Evolutionary conservation across 1,140 invertebrate species (phyloP).

Genomic region (Drosophila nasuta): DNA sequence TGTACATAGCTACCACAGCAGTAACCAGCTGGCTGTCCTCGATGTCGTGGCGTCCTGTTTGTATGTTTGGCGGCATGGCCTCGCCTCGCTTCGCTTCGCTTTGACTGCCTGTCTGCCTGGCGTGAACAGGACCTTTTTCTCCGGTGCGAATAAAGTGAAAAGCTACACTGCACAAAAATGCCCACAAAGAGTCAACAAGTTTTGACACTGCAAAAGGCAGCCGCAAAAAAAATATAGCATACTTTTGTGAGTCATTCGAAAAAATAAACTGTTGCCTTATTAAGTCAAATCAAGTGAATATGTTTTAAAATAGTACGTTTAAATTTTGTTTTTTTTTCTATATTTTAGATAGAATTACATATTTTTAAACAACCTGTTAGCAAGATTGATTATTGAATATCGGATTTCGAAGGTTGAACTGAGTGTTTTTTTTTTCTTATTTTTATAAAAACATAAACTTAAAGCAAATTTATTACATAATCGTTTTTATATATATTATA

Average conservation of each 20-base stretch:
- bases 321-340: too few relatives aligned
- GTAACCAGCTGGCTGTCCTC: slow-evolving; percentile 55
- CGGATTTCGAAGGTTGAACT: too few relatives aligned
- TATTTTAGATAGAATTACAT: too few relatives aligned
- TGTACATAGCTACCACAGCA: slow-evolving; percentile 72
- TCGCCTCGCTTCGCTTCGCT: slow-evolving; percentile 5
- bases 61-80: slow-evolving; percentile 76
- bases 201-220: slow-evolving; percentile 3
- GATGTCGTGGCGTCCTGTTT: slow-evolving; percentile 57
- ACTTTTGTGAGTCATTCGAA: slow-evolving; percentile 18
- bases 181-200: slow-evolving; percentile 20
- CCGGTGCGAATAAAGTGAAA: slow-evolving; percentile 72
- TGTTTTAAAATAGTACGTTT: too few relatives aligned
- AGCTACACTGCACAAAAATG: slow-evolving; percentile 57
- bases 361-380: too few relatives aligned
- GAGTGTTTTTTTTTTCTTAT: too few relatives aligned
- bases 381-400: too few relatives aligned
- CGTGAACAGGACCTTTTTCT: slow-evolving; percentile 52
- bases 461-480: too few relatives aligned
- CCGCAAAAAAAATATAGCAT: slow-evolving; percentile 16
- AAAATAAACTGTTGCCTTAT: not conserved
- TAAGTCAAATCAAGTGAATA: too few relatives aligned
- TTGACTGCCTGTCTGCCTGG: slow-evolving; percentile 30
- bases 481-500: too few relatives aligned
- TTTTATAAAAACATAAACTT: too few relatives aligned